Percentiles rank a stretch among this genome's conserved stretches.
These are phyloP conservation scores for Scelioninae gen. 2 DNA, from an alignment of 2,888 invertebrate genomes.

Conservation along the genomic window DNA sequence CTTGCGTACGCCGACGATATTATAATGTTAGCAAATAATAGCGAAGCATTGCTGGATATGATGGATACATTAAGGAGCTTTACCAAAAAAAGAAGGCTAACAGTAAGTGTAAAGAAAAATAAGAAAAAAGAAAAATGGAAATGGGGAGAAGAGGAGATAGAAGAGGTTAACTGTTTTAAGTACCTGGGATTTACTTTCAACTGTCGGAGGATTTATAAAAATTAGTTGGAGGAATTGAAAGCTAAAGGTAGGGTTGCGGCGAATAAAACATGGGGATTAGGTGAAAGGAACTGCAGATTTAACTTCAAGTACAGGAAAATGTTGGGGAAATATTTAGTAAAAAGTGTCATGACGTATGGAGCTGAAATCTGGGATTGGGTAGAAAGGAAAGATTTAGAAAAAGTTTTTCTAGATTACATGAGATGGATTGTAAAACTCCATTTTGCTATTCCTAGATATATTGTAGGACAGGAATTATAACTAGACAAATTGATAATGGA, in stretches of 20 bases:
- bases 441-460: conserved; percentile 15
- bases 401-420: conserved; percentile 15
- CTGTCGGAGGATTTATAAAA: conserved; percentile 1
- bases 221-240: too few relatives aligned
- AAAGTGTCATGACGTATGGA: too few relatives aligned
- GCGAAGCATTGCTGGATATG: neutral
- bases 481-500: conserved; percentile 1
- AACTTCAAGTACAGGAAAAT: too few relatives aligned
- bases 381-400: conserved; percentile 29
- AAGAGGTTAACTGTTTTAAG: neutral
- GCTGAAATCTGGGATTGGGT: conserved; percentile 31
- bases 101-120: neutral
- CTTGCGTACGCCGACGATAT: neutral
- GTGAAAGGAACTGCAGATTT: too few relatives aligned
- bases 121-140: conserved; percentile 8
- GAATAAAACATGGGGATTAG: too few relatives aligned
- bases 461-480: conserved; percentile 11
- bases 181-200: conserved; percentile 20
- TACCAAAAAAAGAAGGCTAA: conserved; percentile 6
- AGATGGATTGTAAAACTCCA: conserved; percentile 28
- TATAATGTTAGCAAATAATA: neutral
- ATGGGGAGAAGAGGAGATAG: too few relatives aligned
- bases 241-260: too few relatives aligned
- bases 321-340: too few relatives aligned
- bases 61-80: conserved; percentile 8